phyloP scores from a whole-genome alignment of 1,140 invertebrate species.

The Bombyx mandarina region DNA sequence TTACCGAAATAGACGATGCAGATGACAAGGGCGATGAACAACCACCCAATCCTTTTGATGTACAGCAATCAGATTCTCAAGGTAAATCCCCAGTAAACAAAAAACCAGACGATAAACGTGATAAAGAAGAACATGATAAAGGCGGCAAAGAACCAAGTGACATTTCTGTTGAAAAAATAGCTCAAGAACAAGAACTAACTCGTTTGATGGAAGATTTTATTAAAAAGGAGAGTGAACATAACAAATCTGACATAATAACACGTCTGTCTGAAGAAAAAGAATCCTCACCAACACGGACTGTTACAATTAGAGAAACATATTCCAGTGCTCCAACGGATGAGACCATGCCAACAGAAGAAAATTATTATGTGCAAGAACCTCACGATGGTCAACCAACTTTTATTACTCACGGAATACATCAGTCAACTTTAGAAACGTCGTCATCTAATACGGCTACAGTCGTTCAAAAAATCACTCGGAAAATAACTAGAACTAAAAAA shows the following conservation, averaged over 20 bases:
- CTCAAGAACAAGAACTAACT: slow-evolving; percentile 10
- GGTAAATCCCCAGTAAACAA: slow-evolving; percentile 6
- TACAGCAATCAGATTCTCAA: neutral
- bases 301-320: slow-evolving; percentile 20
- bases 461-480: slow-evolving; percentile 81
- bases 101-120: slow-evolving; percentile 8
- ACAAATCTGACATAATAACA: slow-evolving; percentile 3
- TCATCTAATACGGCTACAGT: slow-evolving; percentile 77
- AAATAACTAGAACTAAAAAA: slow-evolving; percentile 72
- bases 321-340: slow-evolving; percentile 10
- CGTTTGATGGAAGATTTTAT: slow-evolving; percentile 17
- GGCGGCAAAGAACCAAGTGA: slow-evolving; percentile 7
- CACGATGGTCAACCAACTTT: slow-evolving; percentile 16
- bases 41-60: slow-evolving; percentile 10
- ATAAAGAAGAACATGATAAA: slow-evolving; percentile 7
- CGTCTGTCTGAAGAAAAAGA: slow-evolving; percentile 14
- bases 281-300: slow-evolving; percentile 11
- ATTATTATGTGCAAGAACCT: slow-evolving; percentile 27
- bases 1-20: slow-evolving; percentile 35
- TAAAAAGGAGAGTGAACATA: slow-evolving; percentile 14
- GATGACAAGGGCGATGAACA: slow-evolving; percentile 38
- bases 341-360: slow-evolving; percentile 6
- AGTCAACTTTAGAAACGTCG: slow-evolving; percentile 33
- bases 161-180: slow-evolving; percentile 26
- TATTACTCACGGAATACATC: slow-evolving; percentile 17